Percentiles rank a stretch among this genome's conserved stretches.
These are phyloP conservation scores for Buathra laborator DNA, from an alignment of 2,888 invertebrate species.

Conservation along the genomic window DNA sequence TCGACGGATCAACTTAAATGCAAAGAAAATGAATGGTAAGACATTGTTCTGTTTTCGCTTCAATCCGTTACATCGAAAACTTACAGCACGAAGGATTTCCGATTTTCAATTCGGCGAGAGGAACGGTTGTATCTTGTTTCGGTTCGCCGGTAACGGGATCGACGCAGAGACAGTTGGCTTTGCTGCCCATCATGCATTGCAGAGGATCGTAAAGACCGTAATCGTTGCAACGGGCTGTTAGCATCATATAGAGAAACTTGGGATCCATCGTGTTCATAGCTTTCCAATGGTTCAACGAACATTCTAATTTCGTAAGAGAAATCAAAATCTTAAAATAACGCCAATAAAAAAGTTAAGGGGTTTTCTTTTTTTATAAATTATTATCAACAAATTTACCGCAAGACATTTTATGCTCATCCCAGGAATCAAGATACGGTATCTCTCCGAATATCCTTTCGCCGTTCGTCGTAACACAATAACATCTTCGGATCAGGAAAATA, in stretches of 20 bases:
- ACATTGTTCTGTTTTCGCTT: neutral
- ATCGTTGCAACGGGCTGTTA: slow-evolving; percentile 87
- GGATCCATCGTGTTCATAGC: slow-evolving; percentile 84
- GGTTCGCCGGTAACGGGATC: slow-evolving; percentile 86
- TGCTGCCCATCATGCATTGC: slow-evolving; percentile 87
- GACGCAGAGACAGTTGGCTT: slow-evolving; percentile 88
- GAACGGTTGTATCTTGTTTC: slow-evolving; percentile 79
- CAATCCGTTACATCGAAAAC: slow-evolving; percentile 63
- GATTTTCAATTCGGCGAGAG: slow-evolving; percentile 78
- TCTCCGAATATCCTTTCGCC: slow-evolving; percentile 90
- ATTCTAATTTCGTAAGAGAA: slow-evolving; percentile 84
- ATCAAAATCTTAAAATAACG: slow-evolving; percentile 69
- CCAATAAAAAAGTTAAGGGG: neutral
- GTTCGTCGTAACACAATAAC: slow-evolving; percentile 88
- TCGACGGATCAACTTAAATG: slow-evolving; percentile 79
- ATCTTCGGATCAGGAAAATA: slow-evolving; percentile 84
- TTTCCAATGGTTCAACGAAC: slow-evolving; percentile 87
- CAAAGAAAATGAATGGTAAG: neutral
- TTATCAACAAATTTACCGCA: slow-evolving; percentile 86
- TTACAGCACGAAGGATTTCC: slow-evolving; percentile 84
- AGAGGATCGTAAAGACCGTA: slow-evolving; percentile 90
- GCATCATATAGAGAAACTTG: slow-evolving; percentile 83
- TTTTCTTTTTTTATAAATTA: neutral
- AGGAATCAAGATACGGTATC: slow-evolving; percentile 85
- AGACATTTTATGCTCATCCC: slow-evolving; percentile 85